A percentile compares a stretch with the other conserved stretches of the same genome.
Evolutionary conservation across 2,888 invertebrate genomes (phyloP).

Genomic region (Colletes collaris): DNA sequence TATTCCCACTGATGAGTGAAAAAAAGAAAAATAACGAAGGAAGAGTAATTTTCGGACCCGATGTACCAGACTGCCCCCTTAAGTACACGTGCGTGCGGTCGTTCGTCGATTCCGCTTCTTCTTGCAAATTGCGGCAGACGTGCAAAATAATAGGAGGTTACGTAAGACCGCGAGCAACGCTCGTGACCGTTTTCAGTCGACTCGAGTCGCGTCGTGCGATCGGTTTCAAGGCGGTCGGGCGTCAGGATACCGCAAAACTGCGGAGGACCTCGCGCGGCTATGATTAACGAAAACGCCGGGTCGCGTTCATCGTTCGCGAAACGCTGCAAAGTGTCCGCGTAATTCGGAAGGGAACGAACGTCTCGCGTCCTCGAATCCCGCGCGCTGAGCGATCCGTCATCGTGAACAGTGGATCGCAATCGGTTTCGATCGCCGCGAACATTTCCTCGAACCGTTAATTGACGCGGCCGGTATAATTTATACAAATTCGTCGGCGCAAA

Average conservation of each 20-base stretch:
- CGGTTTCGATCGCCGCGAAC: background rate
- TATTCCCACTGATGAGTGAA: too few species aligned
- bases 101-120: conserved; percentile 39
- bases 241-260: conserved; percentile 46
- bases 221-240: conserved; percentile 58
- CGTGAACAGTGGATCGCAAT: conserved; percentile 1
- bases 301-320: background rate
- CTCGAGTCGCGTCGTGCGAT: conserved; percentile 52
- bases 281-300: conserved; percentile 40
- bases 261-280: conserved; percentile 7
- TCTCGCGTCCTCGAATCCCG: background rate
- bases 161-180: conserved; percentile 66
- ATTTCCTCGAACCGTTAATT: conserved; percentile 4
- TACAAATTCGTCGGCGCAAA: background rate
- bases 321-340: background rate
- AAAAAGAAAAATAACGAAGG: too few species aligned
- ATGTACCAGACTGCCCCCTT: conserved; percentile 14
- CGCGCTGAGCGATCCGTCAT: background rate
- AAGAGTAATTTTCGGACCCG: too few species aligned
- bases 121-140: conserved; percentile 71
- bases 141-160: conserved; percentile 77
- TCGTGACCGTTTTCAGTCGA: conserved; percentile 52
- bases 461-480: conserved; percentile 18
- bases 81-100: background rate
- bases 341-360: conserved; percentile 7